Percentiles rank a stretch among this genome's conserved stretches.
phyloP scores from a whole-genome alignment of 2,888 invertebrate genomes.

The Bugula neritina region DNA sequence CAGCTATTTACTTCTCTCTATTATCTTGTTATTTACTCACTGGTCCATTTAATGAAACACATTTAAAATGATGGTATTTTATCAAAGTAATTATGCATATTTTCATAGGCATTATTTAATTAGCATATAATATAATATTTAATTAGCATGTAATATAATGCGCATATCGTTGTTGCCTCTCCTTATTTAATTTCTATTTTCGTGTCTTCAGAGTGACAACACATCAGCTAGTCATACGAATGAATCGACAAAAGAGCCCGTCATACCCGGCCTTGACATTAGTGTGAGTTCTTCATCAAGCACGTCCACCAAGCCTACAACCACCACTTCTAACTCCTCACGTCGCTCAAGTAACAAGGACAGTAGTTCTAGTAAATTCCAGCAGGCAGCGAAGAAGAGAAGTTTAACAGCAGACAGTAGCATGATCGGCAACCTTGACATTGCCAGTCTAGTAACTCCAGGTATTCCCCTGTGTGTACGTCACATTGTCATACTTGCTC shows the following conservation, averaged over 20 bases:
- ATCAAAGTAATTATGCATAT: no score
- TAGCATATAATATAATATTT: no score
- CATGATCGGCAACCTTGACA: conserved; percentile 16
- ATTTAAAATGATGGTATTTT: no score
- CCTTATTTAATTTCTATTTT: no score
- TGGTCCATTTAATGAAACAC: no score
- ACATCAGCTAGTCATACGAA: neutral
- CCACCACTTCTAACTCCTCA: neutral
- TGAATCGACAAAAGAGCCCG: neutral
- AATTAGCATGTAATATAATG: no score
- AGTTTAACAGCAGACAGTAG: neutral
- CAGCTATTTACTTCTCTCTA: no score
- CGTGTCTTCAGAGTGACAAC: neutral
- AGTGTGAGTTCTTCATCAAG: neutral
- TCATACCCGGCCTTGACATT: conserved; percentile 16
- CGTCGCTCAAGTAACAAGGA: neutral
- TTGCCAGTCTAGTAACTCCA: conserved; percentile 2
- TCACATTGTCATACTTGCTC: no score
- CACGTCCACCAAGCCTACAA: neutral
- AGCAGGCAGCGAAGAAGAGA: neutral
- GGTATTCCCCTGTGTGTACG: no score
- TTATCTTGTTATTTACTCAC: no score
- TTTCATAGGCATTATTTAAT: no score
- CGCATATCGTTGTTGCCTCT: no score
- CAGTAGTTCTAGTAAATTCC: neutral